Conservation (phyloP, 2,797 vertebrate species). For the Numenius phaeopus region DNA sequence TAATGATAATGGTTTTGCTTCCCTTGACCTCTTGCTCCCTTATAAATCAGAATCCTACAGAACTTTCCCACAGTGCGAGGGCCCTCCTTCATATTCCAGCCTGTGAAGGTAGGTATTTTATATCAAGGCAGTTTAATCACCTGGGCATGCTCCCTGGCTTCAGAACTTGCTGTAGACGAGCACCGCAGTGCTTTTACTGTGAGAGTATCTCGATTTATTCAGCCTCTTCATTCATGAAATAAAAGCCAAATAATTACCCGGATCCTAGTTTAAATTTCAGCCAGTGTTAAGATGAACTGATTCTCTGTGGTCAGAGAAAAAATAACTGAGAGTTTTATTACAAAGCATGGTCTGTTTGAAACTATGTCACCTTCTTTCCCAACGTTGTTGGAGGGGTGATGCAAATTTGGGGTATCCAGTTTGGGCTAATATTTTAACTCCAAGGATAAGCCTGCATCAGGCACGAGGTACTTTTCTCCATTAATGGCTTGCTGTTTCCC, state of each 20-base stretch:
- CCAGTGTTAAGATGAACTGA: neutral
- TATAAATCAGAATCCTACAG: conserved; percentile 75
- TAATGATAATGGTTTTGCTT: conserved; percentile 71
- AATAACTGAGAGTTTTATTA: neutral
- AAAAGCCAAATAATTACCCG: neutral
- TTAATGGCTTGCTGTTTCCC: neutral
- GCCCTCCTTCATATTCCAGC: neutral
- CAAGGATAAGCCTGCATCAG: neutral
- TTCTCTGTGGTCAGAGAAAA: neutral
- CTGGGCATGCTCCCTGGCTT: neutral
- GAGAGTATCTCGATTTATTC: neutral
- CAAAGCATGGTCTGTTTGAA: neutral
- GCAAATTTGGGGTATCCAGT: neutral
- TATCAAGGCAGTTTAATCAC: conserved; percentile 22
- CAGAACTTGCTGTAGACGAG: neutral
- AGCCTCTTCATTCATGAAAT: neutral
- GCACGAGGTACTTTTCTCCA: neutral
- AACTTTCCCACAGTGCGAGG: conserved; percentile 48
- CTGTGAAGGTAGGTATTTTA: conserved; percentile 29
- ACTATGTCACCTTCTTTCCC: neutral
- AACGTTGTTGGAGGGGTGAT: neutral
- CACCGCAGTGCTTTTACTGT: rapidly evolving
- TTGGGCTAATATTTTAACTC: neutral
- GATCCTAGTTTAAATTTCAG: conserved; percentile 3
- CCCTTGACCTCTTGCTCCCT: conserved; percentile 65